A percentile compares a stretch with the other conserved stretches of the same genome.
Evolutionary conservation across 2,113 vertebrate genomes (phyloP).

Genomic region (Ageneiosus marmoratus): DNA sequence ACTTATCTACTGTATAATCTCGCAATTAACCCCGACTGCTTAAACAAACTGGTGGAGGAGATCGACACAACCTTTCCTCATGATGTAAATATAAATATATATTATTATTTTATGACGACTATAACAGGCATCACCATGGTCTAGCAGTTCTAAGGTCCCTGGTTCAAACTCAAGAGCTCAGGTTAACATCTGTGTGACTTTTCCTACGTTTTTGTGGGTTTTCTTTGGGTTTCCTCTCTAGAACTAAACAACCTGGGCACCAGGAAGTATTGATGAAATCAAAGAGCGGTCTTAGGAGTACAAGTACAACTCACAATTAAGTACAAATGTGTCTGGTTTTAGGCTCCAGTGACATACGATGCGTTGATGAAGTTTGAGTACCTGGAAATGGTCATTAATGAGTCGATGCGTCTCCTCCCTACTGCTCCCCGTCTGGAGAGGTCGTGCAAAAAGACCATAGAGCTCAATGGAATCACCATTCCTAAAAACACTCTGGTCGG

Average conservation of each 20-base stretch:
- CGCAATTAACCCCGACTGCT: conserved; percentile 72
- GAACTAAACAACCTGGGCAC: not conserved
- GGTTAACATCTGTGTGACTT: too few relatives aligned
- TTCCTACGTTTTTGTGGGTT: not conserved
- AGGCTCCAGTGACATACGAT: conserved; percentile 68
- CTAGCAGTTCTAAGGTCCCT: not conserved
- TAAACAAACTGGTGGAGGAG: conserved; percentile 76
- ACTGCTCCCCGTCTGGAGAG: conserved; percentile 67
- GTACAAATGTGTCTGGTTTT: not conserved
- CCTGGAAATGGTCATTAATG: conserved; percentile 79
- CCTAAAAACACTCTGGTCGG: conserved; percentile 66
- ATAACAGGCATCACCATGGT: not conserved
- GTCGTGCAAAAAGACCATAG: conserved; percentile 77
- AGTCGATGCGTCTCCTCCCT: conserved; percentile 76
- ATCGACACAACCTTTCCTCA: conserved; percentile 73
- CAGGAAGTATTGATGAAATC: not conserved
- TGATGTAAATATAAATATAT: conserved; percentile 64
- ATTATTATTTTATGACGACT: not conserved
- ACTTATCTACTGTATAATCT: conserved; percentile 74
- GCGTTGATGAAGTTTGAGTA: conserved; percentile 80
- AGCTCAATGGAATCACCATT: conserved; percentile 75
- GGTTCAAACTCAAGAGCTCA: not conserved
- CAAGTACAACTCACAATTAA: too few relatives aligned
- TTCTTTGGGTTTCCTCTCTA: not conserved
- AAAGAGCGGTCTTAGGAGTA: too few relatives aligned